These are phyloP conservation scores for Tiaroga cobitis DNA, from an alignment of 2,797 vertebrate genomes.

Conservation along the genomic window DNA sequence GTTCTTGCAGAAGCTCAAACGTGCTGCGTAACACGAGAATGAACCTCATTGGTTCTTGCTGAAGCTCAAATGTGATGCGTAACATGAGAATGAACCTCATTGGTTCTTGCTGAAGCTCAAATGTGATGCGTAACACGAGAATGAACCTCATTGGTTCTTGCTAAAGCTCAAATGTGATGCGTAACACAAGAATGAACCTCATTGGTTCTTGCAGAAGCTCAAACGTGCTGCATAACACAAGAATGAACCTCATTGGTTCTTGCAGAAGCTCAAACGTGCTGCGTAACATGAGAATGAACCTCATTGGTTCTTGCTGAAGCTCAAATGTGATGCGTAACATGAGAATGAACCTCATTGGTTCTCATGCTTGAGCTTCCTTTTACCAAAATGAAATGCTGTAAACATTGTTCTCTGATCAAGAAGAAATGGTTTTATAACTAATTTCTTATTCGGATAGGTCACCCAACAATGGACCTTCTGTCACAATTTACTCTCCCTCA, in stretches of 20 bases:
- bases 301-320: background rate
- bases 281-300: background rate
- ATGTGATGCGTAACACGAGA: too few relatives aligned
- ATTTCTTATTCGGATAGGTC: background rate
- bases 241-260: background rate
- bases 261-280: background rate
- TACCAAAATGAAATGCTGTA: background rate
- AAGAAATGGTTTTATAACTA: background rate
- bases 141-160: background rate
- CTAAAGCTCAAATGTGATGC: background rate
- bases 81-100: background rate
- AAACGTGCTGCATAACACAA: too few relatives aligned
- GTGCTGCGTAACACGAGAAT: background rate
- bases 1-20: background rate
- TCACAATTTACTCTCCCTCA: background rate
- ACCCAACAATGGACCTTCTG: background rate
- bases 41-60: background rate
- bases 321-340: fast-evolving
- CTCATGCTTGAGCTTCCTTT: background rate
- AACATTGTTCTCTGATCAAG: background rate
- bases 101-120: background rate
- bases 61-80: background rate
- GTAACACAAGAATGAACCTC: background rate
- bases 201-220: background rate
- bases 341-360: background rate